Conservation (phyloP, 1,140 invertebrate genomes). For the Drosophila dunni region DNA sequence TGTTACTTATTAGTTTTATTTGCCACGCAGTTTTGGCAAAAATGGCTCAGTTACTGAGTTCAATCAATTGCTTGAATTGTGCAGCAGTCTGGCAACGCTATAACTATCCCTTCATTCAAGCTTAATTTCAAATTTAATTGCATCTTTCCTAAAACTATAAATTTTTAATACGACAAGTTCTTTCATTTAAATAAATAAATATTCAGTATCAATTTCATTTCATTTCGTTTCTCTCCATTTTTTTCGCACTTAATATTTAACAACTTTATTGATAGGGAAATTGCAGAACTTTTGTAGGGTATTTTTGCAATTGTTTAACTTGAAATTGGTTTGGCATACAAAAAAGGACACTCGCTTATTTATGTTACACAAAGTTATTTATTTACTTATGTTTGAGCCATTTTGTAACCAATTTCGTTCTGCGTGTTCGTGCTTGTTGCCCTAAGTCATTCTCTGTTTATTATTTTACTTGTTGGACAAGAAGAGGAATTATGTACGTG, state of each 20-base stretch:
- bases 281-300: not conserved
- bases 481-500: slow-evolving; percentile 24
- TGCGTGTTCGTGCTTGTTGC: not conserved
- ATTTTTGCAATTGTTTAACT: not conserved
- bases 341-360: not conserved
- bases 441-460: slow-evolving; percentile 30
- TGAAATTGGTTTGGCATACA: not conserved
- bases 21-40: too few species aligned
- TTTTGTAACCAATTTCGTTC: slow-evolving; percentile 18
- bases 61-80: not conserved
- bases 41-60: not conserved
- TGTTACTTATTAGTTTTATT: not conserved
- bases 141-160: too few species aligned
- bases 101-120: not conserved
- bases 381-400: slow-evolving; percentile 19
- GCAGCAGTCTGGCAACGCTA: not conserved
- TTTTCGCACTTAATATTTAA: slow-evolving; percentile 1
- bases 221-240: not conserved
- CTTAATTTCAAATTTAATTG: too few species aligned
- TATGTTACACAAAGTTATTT: slow-evolving; percentile 16
- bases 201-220: slow-evolving; percentile 13
- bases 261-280: not conserved
- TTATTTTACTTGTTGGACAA: slow-evolving; percentile 21
- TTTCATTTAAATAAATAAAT: slow-evolving; percentile 1
- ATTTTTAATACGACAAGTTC: not conserved